Percentiles rank a stretch among this genome's conserved stretches.
Evolutionary conservation across 2,113 vertebrate species (phyloP).

Genomic region (human): GRCh38 chr12:59072001-59072500

Average conservation of each 20-base stretch:
- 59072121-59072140: background rate
- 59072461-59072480: background rate
- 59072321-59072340: background rate
- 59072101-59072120: background rate
- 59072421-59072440: background rate
- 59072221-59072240: background rate
- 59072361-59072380: background rate
- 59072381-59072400: slow-evolving; percentile 7
- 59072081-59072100: background rate
- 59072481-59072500: background rate
- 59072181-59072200: background rate
- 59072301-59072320: background rate
- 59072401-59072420: slow-evolving; percentile 16
- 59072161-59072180: background rate
- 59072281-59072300: background rate
- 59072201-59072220: slow-evolving; percentile 6
- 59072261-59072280: background rate
- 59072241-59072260: background rate
- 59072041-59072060: background rate
- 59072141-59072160: background rate
- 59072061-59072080: background rate
- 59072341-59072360: background rate
- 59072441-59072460: background rate
- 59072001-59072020: background rate
- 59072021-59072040: slow-evolving; percentile 14